Conservation (phyloP, 2,113 vertebrate species). For the Taxidea taxus region DNA sequence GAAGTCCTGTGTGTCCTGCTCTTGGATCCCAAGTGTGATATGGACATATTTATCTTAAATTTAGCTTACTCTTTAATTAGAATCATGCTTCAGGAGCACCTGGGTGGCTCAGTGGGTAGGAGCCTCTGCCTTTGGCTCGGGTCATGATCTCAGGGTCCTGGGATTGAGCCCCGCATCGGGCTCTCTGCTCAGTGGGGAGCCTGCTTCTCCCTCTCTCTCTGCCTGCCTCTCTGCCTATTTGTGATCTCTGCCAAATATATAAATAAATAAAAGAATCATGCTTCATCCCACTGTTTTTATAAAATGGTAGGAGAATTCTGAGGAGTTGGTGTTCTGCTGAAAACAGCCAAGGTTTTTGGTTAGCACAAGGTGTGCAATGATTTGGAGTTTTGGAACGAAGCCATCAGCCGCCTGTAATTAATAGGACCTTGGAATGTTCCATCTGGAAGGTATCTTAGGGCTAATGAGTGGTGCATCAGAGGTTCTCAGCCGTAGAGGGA, state of each 20-base stretch:
- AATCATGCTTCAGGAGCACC: neutral
- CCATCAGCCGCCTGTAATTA: neutral
- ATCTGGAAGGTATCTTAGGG: neutral
- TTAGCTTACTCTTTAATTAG: slow-evolving; percentile 30
- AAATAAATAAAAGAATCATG: no score
- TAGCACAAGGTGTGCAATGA: neutral
- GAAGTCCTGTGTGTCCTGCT: neutral
- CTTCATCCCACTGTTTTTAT: neutral
- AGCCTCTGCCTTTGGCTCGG: no score
- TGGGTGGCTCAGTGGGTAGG: no score
- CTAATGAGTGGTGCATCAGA: neutral
- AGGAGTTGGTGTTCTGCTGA: neutral
- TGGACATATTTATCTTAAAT: neutral
- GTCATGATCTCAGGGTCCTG: no score
- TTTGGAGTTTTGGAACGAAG: neutral
- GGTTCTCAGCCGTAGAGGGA: neutral
- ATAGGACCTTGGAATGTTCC: neutral
- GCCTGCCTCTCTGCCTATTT: no score
- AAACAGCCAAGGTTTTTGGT: neutral
- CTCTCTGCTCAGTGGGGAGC: no score
- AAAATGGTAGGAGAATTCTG: slow-evolving; percentile 18
- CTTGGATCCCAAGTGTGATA: neutral
- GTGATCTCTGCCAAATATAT: no score
- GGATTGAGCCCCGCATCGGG: no score
- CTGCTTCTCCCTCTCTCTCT: no score